Conservation (phyloP, 2,888 invertebrate species). For the Trisateles emortualis region DNA sequence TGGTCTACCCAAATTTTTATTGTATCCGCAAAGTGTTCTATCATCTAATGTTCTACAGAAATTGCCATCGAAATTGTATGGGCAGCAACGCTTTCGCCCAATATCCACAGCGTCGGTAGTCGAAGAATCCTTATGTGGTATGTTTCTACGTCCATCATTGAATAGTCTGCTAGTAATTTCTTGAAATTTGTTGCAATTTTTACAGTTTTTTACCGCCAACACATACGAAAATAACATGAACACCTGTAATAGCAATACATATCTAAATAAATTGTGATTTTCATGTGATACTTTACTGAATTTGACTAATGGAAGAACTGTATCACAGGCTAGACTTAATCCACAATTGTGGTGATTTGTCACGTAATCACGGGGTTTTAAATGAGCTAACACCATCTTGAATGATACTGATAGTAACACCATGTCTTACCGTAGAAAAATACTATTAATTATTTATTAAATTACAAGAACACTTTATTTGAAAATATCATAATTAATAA, state of each 20-base stretch:
- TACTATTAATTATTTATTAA: no score
- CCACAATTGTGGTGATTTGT: no score
- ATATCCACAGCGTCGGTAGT: background rate
- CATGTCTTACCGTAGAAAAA: no score
- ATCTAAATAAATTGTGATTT: no score
- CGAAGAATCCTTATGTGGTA: no score
- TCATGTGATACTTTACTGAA: no score
- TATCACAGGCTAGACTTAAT: no score
- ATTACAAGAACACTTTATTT: no score
- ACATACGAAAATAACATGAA: background rate
- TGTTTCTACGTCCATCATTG: conserved; percentile 1
- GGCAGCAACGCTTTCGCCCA: conserved; percentile 61
- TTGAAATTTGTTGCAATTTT: background rate
- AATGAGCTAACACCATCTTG: no score
- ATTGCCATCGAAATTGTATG: conserved; percentile 68
- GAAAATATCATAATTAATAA: no score
- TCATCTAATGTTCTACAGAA: conserved; percentile 67
- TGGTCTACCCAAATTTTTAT: conserved; percentile 62
- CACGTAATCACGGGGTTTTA: no score
- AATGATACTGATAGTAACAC: background rate
- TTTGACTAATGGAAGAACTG: no score
- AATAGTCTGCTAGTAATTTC: background rate
- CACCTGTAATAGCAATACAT: conserved; percentile 4
- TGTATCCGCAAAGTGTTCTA: conserved; percentile 70
- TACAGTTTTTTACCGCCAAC: background rate